A percentile compares a stretch with the other conserved stretches of the same genome.
phyloP scores from a whole-genome alignment of 2,888 invertebrate species.

The Eupelmus urozonus region DNA sequence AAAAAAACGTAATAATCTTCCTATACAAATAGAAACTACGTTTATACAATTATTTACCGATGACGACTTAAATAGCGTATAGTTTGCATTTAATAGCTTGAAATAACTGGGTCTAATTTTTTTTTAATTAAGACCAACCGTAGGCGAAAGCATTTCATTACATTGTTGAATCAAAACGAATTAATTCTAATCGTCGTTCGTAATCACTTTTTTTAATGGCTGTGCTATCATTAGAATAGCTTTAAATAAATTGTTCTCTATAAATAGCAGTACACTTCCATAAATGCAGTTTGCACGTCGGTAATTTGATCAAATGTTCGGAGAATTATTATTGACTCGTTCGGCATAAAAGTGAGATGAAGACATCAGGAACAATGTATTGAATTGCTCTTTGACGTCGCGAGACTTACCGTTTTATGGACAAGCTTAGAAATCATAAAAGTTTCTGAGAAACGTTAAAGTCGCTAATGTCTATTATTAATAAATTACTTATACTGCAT shows the following conservation, averaged over 20 bases:
- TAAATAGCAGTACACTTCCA: slow-evolving; percentile 25
- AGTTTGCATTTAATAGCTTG: slow-evolving; percentile 4
- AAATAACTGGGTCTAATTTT: neutral
- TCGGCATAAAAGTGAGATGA: slow-evolving; percentile 1
- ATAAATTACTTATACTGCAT: no score
- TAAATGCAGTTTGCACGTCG: slow-evolving; percentile 14
- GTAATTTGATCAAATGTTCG: slow-evolving; percentile 14
- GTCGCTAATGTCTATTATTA: no score
- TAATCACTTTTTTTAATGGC: slow-evolving; percentile 33
- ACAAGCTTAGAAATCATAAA: no score
- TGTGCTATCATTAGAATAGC: slow-evolving; percentile 2
- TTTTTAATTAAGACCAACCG: neutral
- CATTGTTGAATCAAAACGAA: neutral
- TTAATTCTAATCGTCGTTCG: neutral
- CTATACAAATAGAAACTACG: slow-evolving; percentile 1
- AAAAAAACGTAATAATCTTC: neutral
- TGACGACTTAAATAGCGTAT: neutral
- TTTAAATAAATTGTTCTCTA: neutral
- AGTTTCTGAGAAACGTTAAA: no score
- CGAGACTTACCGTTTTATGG: neutral
- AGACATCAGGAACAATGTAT: neutral
- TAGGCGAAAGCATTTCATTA: slow-evolving; percentile 5
- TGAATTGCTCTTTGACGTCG: neutral
- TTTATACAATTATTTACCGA: neutral
- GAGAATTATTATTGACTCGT: slow-evolving; percentile 16